Percentiles rank a stretch among this genome's conserved stretches.
Conservation (phyloP, 2,113 vertebrate genomes). For the Colaptes auratus region DNA sequence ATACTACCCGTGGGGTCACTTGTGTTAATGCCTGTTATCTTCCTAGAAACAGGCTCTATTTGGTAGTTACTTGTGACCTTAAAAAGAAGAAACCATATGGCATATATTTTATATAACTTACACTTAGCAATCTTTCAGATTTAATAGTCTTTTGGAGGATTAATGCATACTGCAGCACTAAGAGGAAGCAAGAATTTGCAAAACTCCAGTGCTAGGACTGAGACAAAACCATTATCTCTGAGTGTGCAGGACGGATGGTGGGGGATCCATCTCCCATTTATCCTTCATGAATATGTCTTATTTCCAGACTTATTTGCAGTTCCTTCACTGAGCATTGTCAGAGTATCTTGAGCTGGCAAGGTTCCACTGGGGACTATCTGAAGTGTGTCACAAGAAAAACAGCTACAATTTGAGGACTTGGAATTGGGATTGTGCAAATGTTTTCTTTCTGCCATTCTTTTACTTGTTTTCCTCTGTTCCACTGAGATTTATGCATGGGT, state of each 20-base stretch:
- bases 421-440: rapidly evolving
- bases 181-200: neutral
- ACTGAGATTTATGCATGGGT: neutral
- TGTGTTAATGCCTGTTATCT: neutral
- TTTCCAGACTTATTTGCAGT: neutral
- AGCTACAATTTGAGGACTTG: neutral
- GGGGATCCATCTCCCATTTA: neutral
- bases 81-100: neutral
- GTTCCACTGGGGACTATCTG: neutral
- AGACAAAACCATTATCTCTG: neutral
- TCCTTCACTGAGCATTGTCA: neutral
- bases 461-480: neutral
- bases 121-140: neutral
- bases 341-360: neutral
- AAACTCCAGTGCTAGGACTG: neutral
- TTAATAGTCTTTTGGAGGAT: neutral
- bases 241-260: rapidly evolving
- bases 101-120: neutral
- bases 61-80: neutral
- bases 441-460: neutral
- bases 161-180: neutral
- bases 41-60: neutral
- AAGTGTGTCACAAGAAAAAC: neutral
- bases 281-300: neutral
- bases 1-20: neutral